phyloP scores from a whole-genome alignment of 2,888 invertebrate genomes.

The Lasioglossum leucozonium region DNA sequence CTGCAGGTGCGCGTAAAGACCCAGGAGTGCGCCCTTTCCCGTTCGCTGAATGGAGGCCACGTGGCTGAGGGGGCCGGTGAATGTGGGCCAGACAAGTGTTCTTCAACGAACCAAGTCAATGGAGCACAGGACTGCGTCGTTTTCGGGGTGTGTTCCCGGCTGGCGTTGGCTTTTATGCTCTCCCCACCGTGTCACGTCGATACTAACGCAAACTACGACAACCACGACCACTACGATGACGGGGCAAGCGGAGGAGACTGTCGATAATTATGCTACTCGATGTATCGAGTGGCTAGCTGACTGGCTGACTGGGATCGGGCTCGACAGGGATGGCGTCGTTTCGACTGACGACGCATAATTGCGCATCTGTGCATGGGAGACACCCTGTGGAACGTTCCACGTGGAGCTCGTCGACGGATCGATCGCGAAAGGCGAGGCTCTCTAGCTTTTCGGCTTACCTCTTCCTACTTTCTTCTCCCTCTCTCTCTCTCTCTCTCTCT shows the following conservation, averaged over 20 bases:
- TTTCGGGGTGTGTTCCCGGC: constrained; percentile 7
- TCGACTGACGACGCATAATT: constrained; percentile 52
- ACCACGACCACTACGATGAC: too few relatives aligned
- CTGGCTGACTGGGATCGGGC: constrained; percentile 41
- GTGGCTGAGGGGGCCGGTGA: constrained; percentile 64
- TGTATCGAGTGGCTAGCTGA: constrained; percentile 36
- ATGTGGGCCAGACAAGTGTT: constrained; percentile 75
- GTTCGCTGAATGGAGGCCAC: constrained; percentile 71
- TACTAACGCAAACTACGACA: constrained; percentile 11
- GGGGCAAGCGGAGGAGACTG: constrained; percentile 48
- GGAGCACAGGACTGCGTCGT: constrained; percentile 57
- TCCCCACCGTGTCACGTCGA: background rate
- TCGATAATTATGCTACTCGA: constrained; percentile 55
- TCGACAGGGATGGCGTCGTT: constrained; percentile 48
- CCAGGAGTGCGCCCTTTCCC: constrained; percentile 56
- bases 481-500: too few relatives aligned
- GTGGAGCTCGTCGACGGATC: constrained; percentile 39
- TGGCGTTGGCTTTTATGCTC: background rate
- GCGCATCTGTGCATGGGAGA: constrained; percentile 54
- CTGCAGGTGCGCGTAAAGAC: constrained; percentile 53
- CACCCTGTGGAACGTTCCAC: constrained; percentile 29
- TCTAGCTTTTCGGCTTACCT: background rate
- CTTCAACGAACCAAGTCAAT: constrained; percentile 76
- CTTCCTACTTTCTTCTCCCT: background rate
- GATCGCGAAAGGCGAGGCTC: constrained; percentile 28